Base-by-base conservation (phyloP, 2,888 invertebrate species). In the Ophonus ardosiacus region DNA sequence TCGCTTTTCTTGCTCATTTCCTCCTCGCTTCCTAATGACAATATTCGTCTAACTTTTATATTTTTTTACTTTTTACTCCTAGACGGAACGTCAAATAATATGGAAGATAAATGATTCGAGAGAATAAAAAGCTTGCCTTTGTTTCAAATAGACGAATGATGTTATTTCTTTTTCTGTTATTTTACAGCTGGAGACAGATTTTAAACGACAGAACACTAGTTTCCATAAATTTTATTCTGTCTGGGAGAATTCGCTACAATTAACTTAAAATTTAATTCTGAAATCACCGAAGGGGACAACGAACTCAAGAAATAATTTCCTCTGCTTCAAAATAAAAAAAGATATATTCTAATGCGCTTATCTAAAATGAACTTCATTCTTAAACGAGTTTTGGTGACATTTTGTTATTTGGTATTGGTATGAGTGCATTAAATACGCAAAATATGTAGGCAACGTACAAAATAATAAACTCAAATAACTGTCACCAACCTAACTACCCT, bases 41-140 rank as follows among this genome's bases (percentile, higher is more conserved):
- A 80, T 80, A 80, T 80, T 80, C 61, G 40, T 80, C 38, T 43
- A 78, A 78, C 80, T 59, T 80, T 80, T 80, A 40, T 80, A 61
- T 40, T 80, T 80, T 80, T 80, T 80, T 61, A 61, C 78, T 78
- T 80, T 80, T 80, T 61, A 80, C 17, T 61, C 18, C 63, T 63
- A 40, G 78, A 59, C 71, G 18, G 78, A 78, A 78, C 78, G 78
- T 78, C 78, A 78, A 78, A 78, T 78, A 78, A 78, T 78, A 78
- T 18, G 31, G 78, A 78, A 78, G 78, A 78, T 78, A 78, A 78
- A 78, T 78, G 56, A 78, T 78, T 78, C 78, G 56, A 21, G 56
- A 7, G 57, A 21, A 57, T 43, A 78, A 78, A 78, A 78, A 78
- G 10, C 10, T 8, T 18, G 15, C 57, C 78, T 78, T 78, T 78